Evolutionary conservation across 2,113 vertebrate species (phyloP), one percentile per base, ranked within the genome.

Genomic region (Rhynchomys soricoides): DNA sequence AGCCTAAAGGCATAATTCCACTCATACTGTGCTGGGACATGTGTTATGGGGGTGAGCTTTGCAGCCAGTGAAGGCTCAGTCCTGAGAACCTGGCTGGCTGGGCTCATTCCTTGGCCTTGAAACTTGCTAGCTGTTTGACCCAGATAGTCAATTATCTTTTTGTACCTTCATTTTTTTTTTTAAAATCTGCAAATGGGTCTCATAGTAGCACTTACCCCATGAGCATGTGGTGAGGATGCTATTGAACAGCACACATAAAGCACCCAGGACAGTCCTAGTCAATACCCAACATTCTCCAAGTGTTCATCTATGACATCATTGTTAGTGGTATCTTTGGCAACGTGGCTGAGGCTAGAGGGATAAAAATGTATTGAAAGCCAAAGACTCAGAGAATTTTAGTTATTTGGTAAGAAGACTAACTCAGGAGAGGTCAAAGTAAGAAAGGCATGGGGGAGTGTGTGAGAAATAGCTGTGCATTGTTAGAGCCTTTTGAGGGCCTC

Each of bases 321-420:
- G 57, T 26, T 86, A n/a, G 21, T 48, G 87, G 81, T 70, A 29
- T 66, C 57, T 92, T 85, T 96, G 79, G 26, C 52, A 70, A 48
- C 45, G 45, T 10, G 31, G 74, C 4, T 74, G 37, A 87, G 75
- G 89, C 7, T 1, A 78, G 31, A 89, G 16, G 34, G 71, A 87
- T 5, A 43, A 86, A 97, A 62, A 73, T 15, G 66, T 90, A 85
- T 2, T 89, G 91, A 95, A 96, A 97, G 78, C 12, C 88, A 98
- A 92, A 34, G 15, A 88, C 64, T 92, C 37, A 5, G 57, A 94
- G 24, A 93, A 85, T 97, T 59, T 96, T 40, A 94, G 29, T 26
- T 87, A 68, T 93, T 59, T 86, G 64, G 68, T 86, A 83, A 91
- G 89, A 37, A 94, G 97, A 95, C 43, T 1, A 95, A 92, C 86